These are phyloP conservation scores for Lycocorax pyrrhopterus DNA, from an alignment of 2,113 vertebrate species.

Conservation along the genomic window DNA sequence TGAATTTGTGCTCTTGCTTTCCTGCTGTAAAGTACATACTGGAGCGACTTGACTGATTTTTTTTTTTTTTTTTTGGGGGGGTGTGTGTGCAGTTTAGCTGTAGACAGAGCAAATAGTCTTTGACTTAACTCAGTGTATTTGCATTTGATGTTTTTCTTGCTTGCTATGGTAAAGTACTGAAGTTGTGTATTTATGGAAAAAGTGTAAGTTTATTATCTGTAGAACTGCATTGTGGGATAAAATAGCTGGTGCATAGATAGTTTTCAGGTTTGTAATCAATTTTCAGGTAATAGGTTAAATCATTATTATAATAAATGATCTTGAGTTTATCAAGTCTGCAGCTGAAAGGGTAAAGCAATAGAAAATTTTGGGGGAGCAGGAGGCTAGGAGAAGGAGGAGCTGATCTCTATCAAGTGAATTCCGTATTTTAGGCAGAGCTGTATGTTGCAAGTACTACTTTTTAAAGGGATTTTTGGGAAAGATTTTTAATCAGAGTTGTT, in stretches of 20 bases:
- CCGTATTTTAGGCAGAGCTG: not conserved
- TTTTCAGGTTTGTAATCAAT: not conserved
- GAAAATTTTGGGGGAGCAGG: not conserved
- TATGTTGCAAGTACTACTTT: not conserved
- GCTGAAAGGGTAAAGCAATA: not conserved
- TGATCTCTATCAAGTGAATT: not conserved
- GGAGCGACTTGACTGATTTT: not conserved
- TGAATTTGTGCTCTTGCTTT: not conserved
- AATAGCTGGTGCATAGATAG: not conserved
- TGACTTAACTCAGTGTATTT: not conserved
- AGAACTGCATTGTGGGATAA: not conserved
- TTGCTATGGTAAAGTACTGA: not conserved
- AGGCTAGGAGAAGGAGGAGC: not conserved
- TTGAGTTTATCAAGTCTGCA: not conserved
- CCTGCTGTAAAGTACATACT: not conserved
- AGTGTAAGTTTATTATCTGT: not conserved
- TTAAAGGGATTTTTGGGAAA: not conserved
- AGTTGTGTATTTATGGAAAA: not conserved
- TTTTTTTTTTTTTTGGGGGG: no score
- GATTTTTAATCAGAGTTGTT: not conserved
- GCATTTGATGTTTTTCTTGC: not conserved
- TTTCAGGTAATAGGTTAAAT: not conserved
- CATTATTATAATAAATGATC: not conserved
- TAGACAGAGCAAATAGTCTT: not conserved
- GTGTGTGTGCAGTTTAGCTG: not conserved